phyloP scores from a whole-genome alignment of 2,888 invertebrate species.

The Lymantria monacha region DNA sequence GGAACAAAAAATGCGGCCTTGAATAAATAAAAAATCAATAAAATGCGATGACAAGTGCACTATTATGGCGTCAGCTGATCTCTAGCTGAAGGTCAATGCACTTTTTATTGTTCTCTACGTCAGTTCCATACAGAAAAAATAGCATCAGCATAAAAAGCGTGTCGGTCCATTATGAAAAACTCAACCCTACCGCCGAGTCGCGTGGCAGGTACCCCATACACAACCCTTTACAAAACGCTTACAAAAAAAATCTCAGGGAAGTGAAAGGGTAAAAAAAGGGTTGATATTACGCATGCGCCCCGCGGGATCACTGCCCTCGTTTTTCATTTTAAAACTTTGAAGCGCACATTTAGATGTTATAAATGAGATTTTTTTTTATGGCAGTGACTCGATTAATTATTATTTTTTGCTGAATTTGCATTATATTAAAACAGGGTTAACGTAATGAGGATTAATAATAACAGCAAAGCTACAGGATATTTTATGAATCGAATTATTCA shows the following conservation, averaged over 20 bases:
- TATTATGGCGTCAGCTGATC: constrained; percentile 77
- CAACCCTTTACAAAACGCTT: constrained; percentile 79
- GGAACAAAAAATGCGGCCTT: constrained; percentile 52
- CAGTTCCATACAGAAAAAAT: constrained; percentile 62
- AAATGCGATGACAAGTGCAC: constrained; percentile 67
- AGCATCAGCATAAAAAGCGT: constrained; percentile 58
- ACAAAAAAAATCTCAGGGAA: constrained; percentile 74
- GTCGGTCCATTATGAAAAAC: constrained; percentile 67
- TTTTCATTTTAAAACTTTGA: constrained; percentile 66
- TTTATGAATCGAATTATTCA: neutral
- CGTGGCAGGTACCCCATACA: constrained; percentile 77
- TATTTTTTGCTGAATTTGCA: constrained; percentile 13
- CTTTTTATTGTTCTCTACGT: constrained; percentile 64
- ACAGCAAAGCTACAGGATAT: neutral
- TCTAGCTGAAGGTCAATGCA: constrained; percentile 72
- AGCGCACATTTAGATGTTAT: constrained; percentile 40
- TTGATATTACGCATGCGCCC: constrained; percentile 78
- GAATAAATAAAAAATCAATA: constrained; percentile 73
- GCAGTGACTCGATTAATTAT: constrained; percentile 10
- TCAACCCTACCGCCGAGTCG: constrained; percentile 73
- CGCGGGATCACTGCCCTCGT: constrained; percentile 73
- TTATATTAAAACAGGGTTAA: constrained; percentile 21
- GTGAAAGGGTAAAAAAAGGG: constrained; percentile 80
- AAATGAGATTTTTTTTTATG: constrained; percentile 33
- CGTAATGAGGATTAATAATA: constrained; percentile 26